A percentile compares a stretch with the other conserved stretches of the same genome.
phyloP scores from a whole-genome alignment of 2,113 vertebrate genomes.

The Engraulis encrasicolus region DNA sequence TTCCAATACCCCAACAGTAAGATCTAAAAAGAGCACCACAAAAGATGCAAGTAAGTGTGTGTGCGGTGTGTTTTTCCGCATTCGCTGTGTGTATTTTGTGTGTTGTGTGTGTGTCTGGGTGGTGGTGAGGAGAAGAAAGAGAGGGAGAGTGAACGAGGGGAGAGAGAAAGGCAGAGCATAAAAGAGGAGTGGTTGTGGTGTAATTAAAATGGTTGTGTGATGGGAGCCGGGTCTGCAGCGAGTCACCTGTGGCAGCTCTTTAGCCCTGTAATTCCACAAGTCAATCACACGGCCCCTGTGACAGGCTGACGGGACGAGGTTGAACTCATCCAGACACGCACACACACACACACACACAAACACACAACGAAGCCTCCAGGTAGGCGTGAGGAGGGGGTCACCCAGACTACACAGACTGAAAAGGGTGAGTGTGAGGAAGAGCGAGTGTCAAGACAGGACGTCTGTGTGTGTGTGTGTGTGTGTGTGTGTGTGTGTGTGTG shows the following conservation, averaged over 20 bases:
- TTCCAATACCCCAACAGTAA: constrained; percentile 37
- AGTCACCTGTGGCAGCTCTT: constrained; percentile 67
- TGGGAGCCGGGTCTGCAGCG: constrained; percentile 56
- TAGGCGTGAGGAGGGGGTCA: not conserved
- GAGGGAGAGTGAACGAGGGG: not conserved
- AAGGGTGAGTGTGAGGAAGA: not conserved
- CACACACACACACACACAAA: too few species aligned
- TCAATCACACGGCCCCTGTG: constrained; percentile 62
- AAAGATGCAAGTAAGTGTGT: constrained; percentile 27
- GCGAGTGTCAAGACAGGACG: constrained; percentile 27
- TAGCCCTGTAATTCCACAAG: constrained; percentile 69
- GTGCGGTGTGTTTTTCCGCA: too few species aligned
- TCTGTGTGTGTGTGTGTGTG: constrained; percentile 15
- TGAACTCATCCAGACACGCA: constrained; percentile 28
- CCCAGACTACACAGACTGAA: not conserved
- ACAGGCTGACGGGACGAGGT: constrained; percentile 58
- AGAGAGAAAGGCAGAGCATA: not conserved
- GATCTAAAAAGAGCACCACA: constrained; percentile 36
- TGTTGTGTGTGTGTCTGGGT: too few species aligned
- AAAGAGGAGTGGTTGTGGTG: constrained; percentile 5
- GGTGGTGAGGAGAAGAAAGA: not conserved
- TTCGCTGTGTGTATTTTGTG: too few species aligned
- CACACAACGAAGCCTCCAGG: constrained; percentile 17
- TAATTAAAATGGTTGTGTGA: constrained; percentile 45
- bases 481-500: not conserved